phyloP scores from a whole-genome alignment of 2,113 vertebrate species.

The Xiphorhynchus elegans region DNA sequence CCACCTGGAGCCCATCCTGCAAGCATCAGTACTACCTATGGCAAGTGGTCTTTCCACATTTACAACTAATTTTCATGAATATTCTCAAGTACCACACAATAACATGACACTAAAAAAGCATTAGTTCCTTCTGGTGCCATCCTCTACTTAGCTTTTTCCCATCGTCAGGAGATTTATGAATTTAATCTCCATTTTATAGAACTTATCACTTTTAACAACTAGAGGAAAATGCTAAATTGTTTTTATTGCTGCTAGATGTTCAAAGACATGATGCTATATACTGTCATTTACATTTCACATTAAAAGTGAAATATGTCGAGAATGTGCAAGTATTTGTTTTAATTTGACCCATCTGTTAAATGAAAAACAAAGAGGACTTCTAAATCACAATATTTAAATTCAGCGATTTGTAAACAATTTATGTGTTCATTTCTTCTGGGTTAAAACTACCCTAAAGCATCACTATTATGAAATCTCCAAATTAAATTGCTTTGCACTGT shows the following conservation, averaged over 20 bases:
- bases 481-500: slow-evolving; percentile 69
- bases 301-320: slow-evolving; percentile 72
- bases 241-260: slow-evolving; percentile 67
- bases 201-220: slow-evolving; percentile 70
- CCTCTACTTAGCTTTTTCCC: slow-evolving; percentile 22
- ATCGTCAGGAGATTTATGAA: slow-evolving; percentile 67
- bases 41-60: neutral
- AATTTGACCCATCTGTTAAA: slow-evolving; percentile 78
- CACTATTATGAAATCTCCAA: slow-evolving; percentile 69
- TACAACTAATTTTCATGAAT: slow-evolving; percentile 27
- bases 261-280: slow-evolving; percentile 62
- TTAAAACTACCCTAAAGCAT: slow-evolving; percentile 76
- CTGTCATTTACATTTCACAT: slow-evolving; percentile 80
- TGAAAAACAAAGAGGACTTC: slow-evolving; percentile 68
- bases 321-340: slow-evolving; percentile 77
- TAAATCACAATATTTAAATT: slow-evolving; percentile 76
- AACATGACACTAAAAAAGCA: neutral
- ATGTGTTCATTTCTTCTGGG: slow-evolving; percentile 72
- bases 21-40: neutral
- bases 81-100: neutral
- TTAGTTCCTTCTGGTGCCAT: neutral
- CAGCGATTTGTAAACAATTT: slow-evolving; percentile 76
- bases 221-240: slow-evolving; percentile 50
- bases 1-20: neutral
- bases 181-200: slow-evolving; percentile 64